Evolutionary conservation across 2,797 vertebrate species (phyloP), one percentile per base, ranked within the genome.

Genomic region (Anniella stebbinsi): DNA sequence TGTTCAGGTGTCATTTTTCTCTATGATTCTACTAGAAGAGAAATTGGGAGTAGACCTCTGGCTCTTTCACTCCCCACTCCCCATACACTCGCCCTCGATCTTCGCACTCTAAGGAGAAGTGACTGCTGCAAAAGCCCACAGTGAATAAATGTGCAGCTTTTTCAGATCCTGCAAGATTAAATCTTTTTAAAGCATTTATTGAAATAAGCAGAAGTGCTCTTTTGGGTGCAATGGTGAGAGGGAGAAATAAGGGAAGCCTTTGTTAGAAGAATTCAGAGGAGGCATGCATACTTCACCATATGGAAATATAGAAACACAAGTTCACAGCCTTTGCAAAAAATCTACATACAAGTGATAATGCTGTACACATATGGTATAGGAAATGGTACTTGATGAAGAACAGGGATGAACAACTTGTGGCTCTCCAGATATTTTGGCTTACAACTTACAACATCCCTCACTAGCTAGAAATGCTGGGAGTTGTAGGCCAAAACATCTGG

Each of bases 181-280:
- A 84, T 67, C 7, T 17, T 67, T 45, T 83, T 81, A 81, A 81
- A 81, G 80, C 80, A 38, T 57, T 83, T 66, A 83, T 67, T 83
- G 67, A 66, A 73, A 36, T 38, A 11, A 41, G 67, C 60, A 83
- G 15, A 67, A 67, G 6, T 63, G 33, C n/a, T n/a, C 18, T 77
- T 48, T 36, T 25, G 33, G 9, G 2, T 1, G 51, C 30, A 23
- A 36, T 36, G 57, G 60, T 3, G 7, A 10, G 28, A 13, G 25
- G 12, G 15, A 25, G 66, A 80, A 33, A 57, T 80, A 57, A 60
- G 33, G 54, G 2, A 82, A 66, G 15, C 6, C 81, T 30, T 83
- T 67, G 6, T 45, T 3, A 45, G 63, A 73, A 66, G 80, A 81
- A 60, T 81, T 60, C n/a, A 23, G 12, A 36, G 21, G 38, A 76